Base-by-base conservation (phyloP, 1,140 invertebrate species). In the Psix sp. region DNA sequence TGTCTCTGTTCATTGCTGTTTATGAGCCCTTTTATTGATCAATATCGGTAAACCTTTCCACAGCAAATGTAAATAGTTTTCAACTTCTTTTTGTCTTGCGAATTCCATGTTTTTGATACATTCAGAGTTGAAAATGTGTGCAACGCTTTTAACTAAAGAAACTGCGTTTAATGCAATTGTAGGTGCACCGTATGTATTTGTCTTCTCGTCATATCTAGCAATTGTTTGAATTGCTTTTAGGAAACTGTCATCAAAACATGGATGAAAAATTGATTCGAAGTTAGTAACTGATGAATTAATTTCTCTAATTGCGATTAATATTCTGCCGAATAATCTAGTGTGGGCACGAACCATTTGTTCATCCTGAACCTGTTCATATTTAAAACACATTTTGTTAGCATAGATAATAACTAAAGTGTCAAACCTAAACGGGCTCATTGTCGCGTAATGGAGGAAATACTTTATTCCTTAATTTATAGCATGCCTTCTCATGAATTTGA, bases 21-120 rank as follows among this genome's bases (percentile, higher is more conserved):
- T 39, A n/a, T 29, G 17, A 13, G 20, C 52, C 16, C 9, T 43
- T 43, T 35, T 57, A 18, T 43, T 57, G 10, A 57, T 21, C 6
- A 21, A 33, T n/a, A 15, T 2, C 2, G 5, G 3, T 31, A 26
- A 43, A 29, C 43, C 52, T 43, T 16, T 39, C 18, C 31, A 9
- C 1, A 31, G 26, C n/a, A 57, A 13, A 16, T 43, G 43, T 31
- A 57, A 13, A 43, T 33, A 57, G 16, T 43, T 15, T 16, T 43
- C 26, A 18, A 11, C 26, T 13, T 57, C 26, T 43, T 17, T 15
- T 38, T 33, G 13, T 20, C 17, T 35, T 7, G 43, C 13, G 2
- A 5, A 1, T 1, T 38, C 36, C 1, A 3, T 38, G 5, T 15
- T 38, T 16, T 38, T 38, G 13, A 38, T 38, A 38, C 36, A 38